A percentile compares a stretch with the other conserved stretches of the same genome.
Evolutionary conservation across 2,888 invertebrate genomes (phyloP).

Genomic region (Machimus atricapillus): DNA sequence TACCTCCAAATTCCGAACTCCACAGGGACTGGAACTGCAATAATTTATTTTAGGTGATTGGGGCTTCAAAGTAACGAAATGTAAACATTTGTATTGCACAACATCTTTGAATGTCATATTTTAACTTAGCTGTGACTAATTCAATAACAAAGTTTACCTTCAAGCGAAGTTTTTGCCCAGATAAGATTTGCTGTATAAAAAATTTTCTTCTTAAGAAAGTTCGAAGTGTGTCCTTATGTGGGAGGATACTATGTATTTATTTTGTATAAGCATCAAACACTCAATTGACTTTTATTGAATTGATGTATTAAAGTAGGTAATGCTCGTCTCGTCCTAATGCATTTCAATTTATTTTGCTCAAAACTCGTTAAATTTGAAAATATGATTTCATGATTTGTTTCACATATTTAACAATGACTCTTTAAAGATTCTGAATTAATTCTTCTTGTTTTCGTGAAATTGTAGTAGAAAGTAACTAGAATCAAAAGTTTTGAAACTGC

Average conservation of each 20-base stretch:
- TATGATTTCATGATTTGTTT: no score
- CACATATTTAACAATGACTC: no score
- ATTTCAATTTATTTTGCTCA: no score
- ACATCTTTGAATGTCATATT: background rate
- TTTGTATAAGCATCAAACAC: background rate
- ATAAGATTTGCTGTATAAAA: background rate
- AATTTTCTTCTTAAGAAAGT: background rate
- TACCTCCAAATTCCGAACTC: background rate
- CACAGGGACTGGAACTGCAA: background rate
- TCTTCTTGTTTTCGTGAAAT: no score
- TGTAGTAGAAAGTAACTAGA: no score
- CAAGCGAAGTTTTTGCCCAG: background rate
- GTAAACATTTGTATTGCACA: background rate
- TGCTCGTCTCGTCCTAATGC: no score
- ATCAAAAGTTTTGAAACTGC: no score
- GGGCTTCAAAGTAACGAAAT: background rate
- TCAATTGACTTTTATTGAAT: no score
- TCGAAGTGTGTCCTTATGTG: background rate
- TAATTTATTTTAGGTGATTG: background rate
- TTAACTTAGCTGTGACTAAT: background rate
- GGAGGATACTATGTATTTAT: background rate
- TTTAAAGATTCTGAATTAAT: no score
- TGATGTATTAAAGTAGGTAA: no score
- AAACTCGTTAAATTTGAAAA: no score
- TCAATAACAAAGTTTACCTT: background rate